Base-by-base conservation (phyloP, 1,140 invertebrate species). In the Drosophila triauraria region DNA sequence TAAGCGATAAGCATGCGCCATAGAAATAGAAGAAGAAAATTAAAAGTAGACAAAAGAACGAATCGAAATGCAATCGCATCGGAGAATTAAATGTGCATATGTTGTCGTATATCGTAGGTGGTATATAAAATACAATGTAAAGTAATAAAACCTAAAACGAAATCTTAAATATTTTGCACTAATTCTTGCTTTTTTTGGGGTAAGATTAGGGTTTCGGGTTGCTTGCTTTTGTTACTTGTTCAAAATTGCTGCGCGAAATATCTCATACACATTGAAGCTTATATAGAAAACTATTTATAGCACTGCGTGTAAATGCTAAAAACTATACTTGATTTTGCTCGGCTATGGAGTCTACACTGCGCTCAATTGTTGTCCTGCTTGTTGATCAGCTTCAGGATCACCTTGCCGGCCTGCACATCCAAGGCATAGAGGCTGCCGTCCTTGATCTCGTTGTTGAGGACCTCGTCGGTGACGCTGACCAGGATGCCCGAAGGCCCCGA, bases 401-500 rank as follows among this genome's bases (percentile, higher is more conserved):
- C 82, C 79, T 92, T 93, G 72, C 88, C 91, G 47, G 80, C 82
- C 91, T 92, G 91, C 65, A 94, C 94, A 84, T 95, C 94, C 50
- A 96, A 80, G 10, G 93, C 87, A 81, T 95, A 96, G 93, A 95
- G 94, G 70, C 95, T 94, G 80, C 95, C 94, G 76, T 96, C 94
- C 69, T 95, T 94, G 68, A 96, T 94, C 75, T 91, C 91, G 79
- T 96, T 94, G 32, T 93, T 93, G 17, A 96, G 94, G 51, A 97
- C 94, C 83, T 97, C 96, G 83, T 97, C 95, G 65, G 95, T 96
- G n/a, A 97, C 93, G 47, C 96, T 92, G 17, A 97, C 95, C 80
- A 96, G 96, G 43, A 97, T 96, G 46, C 95, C 95, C 57, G 95
- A 95, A 0, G 96, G 96, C 7, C 96, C 96, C 83, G 95, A 94